Evolutionary conservation across 2,797 vertebrate genomes (phyloP), one percentile per base, ranked within the genome.

Genomic region (Sibirionetta formosa): DNA sequence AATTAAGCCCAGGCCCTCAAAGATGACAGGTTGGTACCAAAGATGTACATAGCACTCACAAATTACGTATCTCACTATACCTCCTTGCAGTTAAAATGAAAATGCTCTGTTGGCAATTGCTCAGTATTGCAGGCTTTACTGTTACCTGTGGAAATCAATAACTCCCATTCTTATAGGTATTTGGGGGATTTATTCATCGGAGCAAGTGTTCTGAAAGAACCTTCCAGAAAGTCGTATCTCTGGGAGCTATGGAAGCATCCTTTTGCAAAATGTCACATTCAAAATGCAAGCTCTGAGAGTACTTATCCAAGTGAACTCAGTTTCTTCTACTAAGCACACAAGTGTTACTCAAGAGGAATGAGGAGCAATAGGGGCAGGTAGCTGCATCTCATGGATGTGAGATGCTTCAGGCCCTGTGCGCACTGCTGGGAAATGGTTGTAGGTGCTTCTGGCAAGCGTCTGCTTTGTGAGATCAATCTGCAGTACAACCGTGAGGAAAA

Each of bases 361-460:
- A 90, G 29, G n/a, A 68, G 13, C 44, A 86, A 82, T 44, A 85
- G 33, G 33, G 20, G 22, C 22, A 0, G 2, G 16, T 2, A 3
- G 22, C 33, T 82, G n/a, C 3, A 1, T 42, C 63, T 44, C 0
- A 0, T 2, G 7, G n/a, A 4, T 1, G 1, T 29, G 26, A 61
- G 53, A 81, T 26, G 29, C 27, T 84, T 18, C 42, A 44, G 50
- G 60, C 29, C 58, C 42, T 23, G 14, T 42, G 63, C 51, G 26
- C 16, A 19, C 19, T 27, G 24, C 46, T 56, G 77, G 58, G 35
- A 84, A 88, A 88, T 26, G 27, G 35, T 61, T 0, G 0, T 66
- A 31, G 54, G 19, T 63, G 36, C 80, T 93, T 22, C 51, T 0
- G 1, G 75, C 58, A 82, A 71, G 19, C 42, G 24, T 86, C 3